These are phyloP conservation scores for Cossypha polioptera DNA, from an alignment of 2,797 vertebrate species.

Conservation along the genomic window DNA sequence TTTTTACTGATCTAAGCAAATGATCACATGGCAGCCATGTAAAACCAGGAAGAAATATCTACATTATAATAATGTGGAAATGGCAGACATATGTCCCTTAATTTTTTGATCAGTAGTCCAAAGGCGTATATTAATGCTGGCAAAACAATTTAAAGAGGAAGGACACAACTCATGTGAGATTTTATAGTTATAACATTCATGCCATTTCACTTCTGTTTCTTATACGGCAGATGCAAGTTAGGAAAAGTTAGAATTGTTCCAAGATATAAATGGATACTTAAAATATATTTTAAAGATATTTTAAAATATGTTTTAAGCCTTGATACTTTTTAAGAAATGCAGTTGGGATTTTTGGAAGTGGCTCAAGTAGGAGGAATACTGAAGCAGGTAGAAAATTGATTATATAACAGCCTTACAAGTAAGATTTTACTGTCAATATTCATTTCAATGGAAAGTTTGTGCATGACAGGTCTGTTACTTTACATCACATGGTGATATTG, in stretches of 20 bases:
- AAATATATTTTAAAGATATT: not conserved
- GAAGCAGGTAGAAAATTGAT: constrained; percentile 27
- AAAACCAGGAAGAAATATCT: not conserved
- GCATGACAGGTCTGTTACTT: not conserved
- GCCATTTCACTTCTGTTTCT: not conserved
- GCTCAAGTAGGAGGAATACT: not conserved
- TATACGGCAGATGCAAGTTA: not conserved
- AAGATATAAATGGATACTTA: not conserved
- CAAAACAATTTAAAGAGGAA: not conserved
- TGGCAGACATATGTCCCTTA: not conserved
- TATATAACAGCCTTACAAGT: constrained; percentile 17
- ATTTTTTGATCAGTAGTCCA: not conserved
- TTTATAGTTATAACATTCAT: not conserved
- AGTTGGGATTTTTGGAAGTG: not conserved
- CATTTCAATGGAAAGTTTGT: constrained; percentile 44
- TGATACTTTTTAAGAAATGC: constrained; percentile 25
- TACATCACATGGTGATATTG: not conserved
- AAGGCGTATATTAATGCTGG: not conserved
- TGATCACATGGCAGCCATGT: not conserved
- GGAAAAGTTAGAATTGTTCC: not conserved
- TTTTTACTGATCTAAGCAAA: not conserved
- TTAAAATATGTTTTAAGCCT: constrained; percentile 15
- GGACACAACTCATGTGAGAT: not conserved
- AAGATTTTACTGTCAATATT: constrained; percentile 39
- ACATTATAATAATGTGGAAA: not conserved